Evolutionary conservation across 2,113 vertebrate species (phyloP).

Genomic region (Monopterus albus): DNA sequence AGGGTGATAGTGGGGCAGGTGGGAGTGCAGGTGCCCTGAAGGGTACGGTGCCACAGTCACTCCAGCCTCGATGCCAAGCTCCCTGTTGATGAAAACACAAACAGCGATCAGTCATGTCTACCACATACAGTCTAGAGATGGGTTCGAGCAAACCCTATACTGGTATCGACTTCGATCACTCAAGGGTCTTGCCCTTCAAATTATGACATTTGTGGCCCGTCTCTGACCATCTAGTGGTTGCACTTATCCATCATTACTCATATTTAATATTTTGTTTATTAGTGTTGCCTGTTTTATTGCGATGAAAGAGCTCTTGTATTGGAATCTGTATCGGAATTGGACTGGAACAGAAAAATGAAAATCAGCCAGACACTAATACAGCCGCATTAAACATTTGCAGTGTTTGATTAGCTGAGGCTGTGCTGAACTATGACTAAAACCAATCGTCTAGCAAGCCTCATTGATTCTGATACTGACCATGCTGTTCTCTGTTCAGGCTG

Average conservation of each 20-base stretch:
- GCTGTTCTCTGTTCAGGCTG: constrained; percentile 95
- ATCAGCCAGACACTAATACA: too few relatives aligned
- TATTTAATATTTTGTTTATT: too few relatives aligned
- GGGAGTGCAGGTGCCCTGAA: constrained; percentile 93
- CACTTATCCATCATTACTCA: too few relatives aligned
- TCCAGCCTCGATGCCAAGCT: constrained; percentile 96
- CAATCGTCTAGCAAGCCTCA: not conserved
- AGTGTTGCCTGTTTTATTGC: too few relatives aligned
- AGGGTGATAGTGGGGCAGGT: constrained; percentile 95
- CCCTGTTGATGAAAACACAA: constrained; percentile 82
- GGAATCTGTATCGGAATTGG: too few relatives aligned
- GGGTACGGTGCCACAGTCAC: constrained; percentile 94
- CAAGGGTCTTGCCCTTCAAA: too few relatives aligned
- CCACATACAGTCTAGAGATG: too few relatives aligned
- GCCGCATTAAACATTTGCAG: not conserved
- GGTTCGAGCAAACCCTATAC: too few relatives aligned
- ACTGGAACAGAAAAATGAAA: not conserved
- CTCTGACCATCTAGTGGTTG: too few relatives aligned
- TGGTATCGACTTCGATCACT: too few relatives aligned
- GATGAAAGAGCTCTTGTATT: too few relatives aligned
- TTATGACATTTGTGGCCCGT: too few relatives aligned
- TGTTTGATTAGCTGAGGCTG: not conserved
- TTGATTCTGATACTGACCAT: constrained; percentile 85
- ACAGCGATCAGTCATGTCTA: not conserved
- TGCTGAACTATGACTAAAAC: not conserved